Evolutionary conservation across 2,113 vertebrate species (phyloP), one percentile per base, ranked within the genome.

Genomic region (Malaclemys terrapin): DNA sequence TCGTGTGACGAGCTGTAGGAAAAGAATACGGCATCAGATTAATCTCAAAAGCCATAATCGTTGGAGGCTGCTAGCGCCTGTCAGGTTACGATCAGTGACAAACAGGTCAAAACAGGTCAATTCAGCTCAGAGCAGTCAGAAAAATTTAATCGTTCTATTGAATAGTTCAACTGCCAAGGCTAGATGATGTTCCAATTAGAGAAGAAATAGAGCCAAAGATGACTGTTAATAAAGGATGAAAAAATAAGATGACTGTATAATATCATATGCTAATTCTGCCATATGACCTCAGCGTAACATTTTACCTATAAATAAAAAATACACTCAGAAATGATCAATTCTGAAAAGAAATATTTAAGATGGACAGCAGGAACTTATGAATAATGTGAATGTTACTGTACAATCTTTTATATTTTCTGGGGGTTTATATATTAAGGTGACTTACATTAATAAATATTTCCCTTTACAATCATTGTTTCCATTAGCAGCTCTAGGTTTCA

Each of bases 1-100:
- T 99, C 99, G 85, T 99, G 99, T 98, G 99, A 98, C 54, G 99
- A 99, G 98, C 99, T 99, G 98, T 5, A 98, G 91, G 91, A 98
- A 97, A 97, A 98, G 93, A 98, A 97, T 96, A 97, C 94, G 80
- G 96, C 83, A 96, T 98, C 98, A 98, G 98, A 98, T 98, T 98
- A 95, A 98, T 98, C 97, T 98, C 98, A 97, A 97, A 98, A 98
- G 97, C 97, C 97, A 98, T 98, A 98, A 98, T 98, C 96, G 91
- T 97, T 97, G 96, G 97, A 98, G 98, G 98, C 98, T 98, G 98
- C 98, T 97, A 97, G 98, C 62, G 97, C 98, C 98, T 98, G 98
- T 98, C 98, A 98, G 98, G 98, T 99, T 99, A 98, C 96, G 94
- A 98, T 98, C 98, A 98, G 98, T 98, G 98, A 98, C 98, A 98